phyloP scores from a whole-genome alignment of 1,140 invertebrate genomes.

The Drosophila ogumai region DNA sequence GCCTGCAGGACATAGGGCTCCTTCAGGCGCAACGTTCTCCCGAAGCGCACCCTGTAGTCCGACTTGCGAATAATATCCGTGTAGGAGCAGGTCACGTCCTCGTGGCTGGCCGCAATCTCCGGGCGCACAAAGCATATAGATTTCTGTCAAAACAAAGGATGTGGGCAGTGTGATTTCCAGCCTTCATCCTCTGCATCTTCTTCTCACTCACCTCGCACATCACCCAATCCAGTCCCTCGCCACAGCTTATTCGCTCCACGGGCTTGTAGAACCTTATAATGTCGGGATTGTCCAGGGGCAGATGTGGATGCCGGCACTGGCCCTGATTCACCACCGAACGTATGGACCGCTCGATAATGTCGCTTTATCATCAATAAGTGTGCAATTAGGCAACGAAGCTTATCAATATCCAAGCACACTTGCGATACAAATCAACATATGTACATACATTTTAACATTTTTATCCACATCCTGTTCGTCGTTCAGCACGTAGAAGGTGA shows the following conservation, averaged over 20 bases:
- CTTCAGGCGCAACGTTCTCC: constrained; percentile 85
- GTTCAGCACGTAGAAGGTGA: constrained; percentile 27
- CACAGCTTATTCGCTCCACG: constrained; percentile 87
- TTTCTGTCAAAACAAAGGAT: constrained; percentile 38
- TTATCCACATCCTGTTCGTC: constrained; percentile 43
- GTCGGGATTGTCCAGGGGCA: constrained; percentile 88
- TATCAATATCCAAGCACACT: constrained; percentile 7
- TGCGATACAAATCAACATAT: constrained; percentile 4
- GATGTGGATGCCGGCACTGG: constrained; percentile 88
- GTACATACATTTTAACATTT: constrained; percentile 49
- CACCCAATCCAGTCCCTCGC: constrained; percentile 87
- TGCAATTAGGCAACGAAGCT: background rate
- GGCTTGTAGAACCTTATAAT: constrained; percentile 89
- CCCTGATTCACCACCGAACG: constrained; percentile 76
- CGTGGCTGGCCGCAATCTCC: constrained; percentile 85
- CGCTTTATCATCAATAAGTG: constrained; percentile 41
- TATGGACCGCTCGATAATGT: constrained; percentile 84
- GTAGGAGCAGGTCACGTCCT: constrained; percentile 86
- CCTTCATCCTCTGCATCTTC: background rate
- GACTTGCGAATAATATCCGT: constrained; percentile 88
- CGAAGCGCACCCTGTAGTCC: constrained; percentile 86
- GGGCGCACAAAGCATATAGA: constrained; percentile 86
- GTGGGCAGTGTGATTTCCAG: background rate
- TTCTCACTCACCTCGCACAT: constrained; percentile 82
- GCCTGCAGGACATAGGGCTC: constrained; percentile 87